Percentiles rank a stretch among this genome's conserved stretches.
Evolutionary conservation across 2,797 vertebrate genomes (phyloP).

Genomic region (Hydrocynus forskahlii): DNA sequence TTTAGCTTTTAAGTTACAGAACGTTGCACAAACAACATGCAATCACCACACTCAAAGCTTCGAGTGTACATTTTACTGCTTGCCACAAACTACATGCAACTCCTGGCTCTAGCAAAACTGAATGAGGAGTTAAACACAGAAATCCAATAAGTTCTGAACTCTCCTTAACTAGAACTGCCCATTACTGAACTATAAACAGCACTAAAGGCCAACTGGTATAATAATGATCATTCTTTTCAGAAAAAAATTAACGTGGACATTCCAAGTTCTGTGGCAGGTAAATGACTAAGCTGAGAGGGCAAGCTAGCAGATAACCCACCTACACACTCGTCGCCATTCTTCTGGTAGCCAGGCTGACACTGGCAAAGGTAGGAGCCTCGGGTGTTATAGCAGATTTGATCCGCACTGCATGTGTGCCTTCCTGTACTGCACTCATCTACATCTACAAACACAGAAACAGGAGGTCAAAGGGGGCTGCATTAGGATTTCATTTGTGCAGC

Average conservation of each 20-base stretch:
- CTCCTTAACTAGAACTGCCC: no score
- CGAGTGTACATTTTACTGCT: no score
- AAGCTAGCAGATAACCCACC: constrained; percentile 77
- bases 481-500: neutral
- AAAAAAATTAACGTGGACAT: neutral
- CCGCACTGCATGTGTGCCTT: constrained; percentile 85
- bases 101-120: no score
- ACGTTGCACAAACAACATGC: no score
- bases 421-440: constrained; percentile 90
- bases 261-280: neutral
- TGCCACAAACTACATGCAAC: no score
- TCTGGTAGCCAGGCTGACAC: constrained; percentile 88
- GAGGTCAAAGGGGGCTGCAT: neutral
- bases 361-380: constrained; percentile 91
- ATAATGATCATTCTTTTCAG: neutral
- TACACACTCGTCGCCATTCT: constrained; percentile 88
- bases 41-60: no score
- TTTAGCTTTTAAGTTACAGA: no score
- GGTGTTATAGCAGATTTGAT: constrained; percentile 91
- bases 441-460: constrained; percentile 74
- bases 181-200: neutral
- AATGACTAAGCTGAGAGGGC: neutral
- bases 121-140: no score
- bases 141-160: no score
- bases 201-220: neutral